phyloP scores from a whole-genome alignment of 2,797 vertebrate genomes.

The Adelosebastes latens region DNA sequence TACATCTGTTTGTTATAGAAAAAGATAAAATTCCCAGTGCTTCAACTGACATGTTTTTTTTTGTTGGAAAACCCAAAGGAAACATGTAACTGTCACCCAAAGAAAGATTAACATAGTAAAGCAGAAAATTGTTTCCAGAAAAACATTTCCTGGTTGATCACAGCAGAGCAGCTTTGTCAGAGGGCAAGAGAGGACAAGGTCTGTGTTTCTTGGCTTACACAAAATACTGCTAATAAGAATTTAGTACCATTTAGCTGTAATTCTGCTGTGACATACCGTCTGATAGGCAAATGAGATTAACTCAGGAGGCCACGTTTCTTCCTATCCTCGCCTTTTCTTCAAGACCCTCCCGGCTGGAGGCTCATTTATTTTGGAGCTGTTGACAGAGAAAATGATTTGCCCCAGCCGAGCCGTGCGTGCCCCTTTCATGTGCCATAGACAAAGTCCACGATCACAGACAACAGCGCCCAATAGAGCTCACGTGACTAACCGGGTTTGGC shows the following conservation, averaged over 20 bases:
- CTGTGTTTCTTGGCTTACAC: slow-evolving; percentile 21
- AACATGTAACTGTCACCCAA: slow-evolving; percentile 16
- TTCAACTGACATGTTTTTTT: background rate
- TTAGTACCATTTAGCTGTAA: slow-evolving; percentile 21
- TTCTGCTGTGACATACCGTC: slow-evolving; percentile 26
- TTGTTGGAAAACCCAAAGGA: background rate
- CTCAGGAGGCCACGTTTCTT: slow-evolving; percentile 24
- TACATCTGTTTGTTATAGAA: background rate
- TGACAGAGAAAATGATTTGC: slow-evolving; percentile 52
- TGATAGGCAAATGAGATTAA: slow-evolving; percentile 45
- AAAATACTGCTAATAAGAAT: slow-evolving; percentile 27
- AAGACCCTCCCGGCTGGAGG: slow-evolving; percentile 18
- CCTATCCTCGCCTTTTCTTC: slow-evolving; percentile 17
- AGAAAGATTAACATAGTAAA: slow-evolving; percentile 27
- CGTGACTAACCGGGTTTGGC: slow-evolving; percentile 53
- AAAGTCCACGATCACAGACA: slow-evolving; percentile 48
- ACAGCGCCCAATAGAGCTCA: slow-evolving; percentile 35
- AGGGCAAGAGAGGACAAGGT: slow-evolving; percentile 55
- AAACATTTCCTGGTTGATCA: slow-evolving; percentile 65
- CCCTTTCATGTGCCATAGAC: slow-evolving; percentile 41
- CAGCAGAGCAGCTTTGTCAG: slow-evolving; percentile 51
- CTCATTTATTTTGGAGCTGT: slow-evolving; percentile 44
- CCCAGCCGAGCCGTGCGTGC: slow-evolving; percentile 28
- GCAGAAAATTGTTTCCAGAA: slow-evolving; percentile 65
- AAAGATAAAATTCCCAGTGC: background rate